A percentile compares a stretch with the other conserved stretches of the same genome.
These are phyloP conservation scores for Drosophila antonietae DNA, from an alignment of 2,888 invertebrate genomes.

Conservation along the genomic window DNA sequence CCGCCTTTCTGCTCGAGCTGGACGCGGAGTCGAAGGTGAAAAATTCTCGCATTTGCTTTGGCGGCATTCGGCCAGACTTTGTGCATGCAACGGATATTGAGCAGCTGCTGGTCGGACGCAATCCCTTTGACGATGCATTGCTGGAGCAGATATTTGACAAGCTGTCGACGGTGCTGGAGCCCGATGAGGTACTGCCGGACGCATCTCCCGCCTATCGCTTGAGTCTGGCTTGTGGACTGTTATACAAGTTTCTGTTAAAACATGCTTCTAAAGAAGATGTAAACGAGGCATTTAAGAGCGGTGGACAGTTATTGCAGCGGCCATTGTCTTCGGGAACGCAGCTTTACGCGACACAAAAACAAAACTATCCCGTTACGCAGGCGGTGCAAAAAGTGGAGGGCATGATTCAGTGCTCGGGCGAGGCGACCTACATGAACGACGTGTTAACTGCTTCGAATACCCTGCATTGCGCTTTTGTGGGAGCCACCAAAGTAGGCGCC, in stretches of 20 bases:
- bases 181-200: constrained; percentile 88
- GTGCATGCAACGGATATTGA: constrained; percentile 87
- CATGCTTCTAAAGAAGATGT: constrained; percentile 85
- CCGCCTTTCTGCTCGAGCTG: constrained; percentile 89
- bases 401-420: constrained; percentile 89
- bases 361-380: constrained; percentile 90
- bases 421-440: constrained; percentile 92
- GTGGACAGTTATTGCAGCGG: constrained; percentile 86
- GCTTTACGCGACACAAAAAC: constrained; percentile 88
- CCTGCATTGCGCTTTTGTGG: constrained; percentile 86
- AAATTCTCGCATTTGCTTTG: constrained; percentile 87
- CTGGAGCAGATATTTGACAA: constrained; percentile 85
- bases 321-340: constrained; percentile 89
- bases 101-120: constrained; percentile 84
- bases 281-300: constrained; percentile 46
- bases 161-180: constrained; percentile 87
- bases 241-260: constrained; percentile 90
- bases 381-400: constrained; percentile 92
- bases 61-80: constrained; percentile 87
- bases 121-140: constrained; percentile 84
- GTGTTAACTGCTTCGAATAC: constrained; percentile 88
- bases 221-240: constrained; percentile 89
- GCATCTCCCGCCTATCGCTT: constrained; percentile 89
- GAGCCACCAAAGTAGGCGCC: constrained; percentile 87
- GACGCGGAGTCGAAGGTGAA: constrained; percentile 82